Base-by-base conservation (phyloP, 2,113 vertebrate genomes). In the Theristicus caerulescens region DNA sequence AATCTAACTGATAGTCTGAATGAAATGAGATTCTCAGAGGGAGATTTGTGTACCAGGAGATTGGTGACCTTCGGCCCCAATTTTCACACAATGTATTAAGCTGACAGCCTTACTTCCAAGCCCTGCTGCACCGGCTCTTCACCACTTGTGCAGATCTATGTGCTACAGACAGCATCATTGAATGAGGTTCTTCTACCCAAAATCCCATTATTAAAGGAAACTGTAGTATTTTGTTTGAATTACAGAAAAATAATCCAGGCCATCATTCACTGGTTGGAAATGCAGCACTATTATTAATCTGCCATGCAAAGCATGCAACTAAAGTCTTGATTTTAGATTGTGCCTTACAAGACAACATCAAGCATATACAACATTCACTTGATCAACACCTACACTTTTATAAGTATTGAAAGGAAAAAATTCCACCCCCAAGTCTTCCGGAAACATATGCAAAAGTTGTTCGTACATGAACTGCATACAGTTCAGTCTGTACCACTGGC, bases 1-100 rank as follows among this genome's bases (percentile, higher is more conserved):
- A 98, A 98, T 98, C 97, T 98, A 98, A 98, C 98, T 98, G 98
- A 98, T 98, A 98, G 98, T 98, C 98, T 98, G 98, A 98, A 98
- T 98, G 98, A 98, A 99, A 98, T 98, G 97, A 98, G 98, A 98
- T 98, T 98, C 98, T 98, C 97, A 86, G 92, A 98, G 97, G 97
- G 97, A 98, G 97, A 98, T 98, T 98, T 98, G 98, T 98, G 94
- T 98, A 98, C 96, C 96, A 93, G 97, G 97, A 98, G 97, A 98
- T 94, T 96, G 95, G 89, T 97, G 98, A 98, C 98, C 98, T 98
- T 97, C 2, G 97, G 96, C 98, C 98, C 98, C 97, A 98, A 98
- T 98, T 98, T 98, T 98, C 98, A 98, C 98, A 97, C 97, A 96
- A 97, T 97, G 97, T 97, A 97, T 98, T 97, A 97, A 98, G 97